Evolutionary conservation across 53 echinoderm and acorn worm species (phyloP).

Genomic region (Echinarachnius parma): DNA sequence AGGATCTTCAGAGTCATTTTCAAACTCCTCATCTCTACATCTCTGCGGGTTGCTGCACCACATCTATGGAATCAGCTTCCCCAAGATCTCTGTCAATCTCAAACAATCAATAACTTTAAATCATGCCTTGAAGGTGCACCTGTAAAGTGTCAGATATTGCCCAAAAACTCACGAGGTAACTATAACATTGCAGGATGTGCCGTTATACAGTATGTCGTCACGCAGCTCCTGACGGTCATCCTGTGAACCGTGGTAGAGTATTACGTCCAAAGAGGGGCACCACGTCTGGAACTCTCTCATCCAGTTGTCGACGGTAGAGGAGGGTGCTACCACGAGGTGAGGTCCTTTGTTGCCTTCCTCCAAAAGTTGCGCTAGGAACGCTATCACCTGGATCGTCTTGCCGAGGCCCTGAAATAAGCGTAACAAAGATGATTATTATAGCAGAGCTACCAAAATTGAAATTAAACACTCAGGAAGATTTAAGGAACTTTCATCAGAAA

Average conservation of each 20-base stretch:
- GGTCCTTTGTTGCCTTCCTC: constrained; percentile 79
- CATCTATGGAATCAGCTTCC: too few species aligned
- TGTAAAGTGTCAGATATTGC: too few species aligned
- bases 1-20: too few species aligned
- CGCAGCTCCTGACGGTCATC: constrained; percentile 66
- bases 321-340: constrained; percentile 87
- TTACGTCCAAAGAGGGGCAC: constrained; percentile 81
- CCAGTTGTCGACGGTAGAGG: constrained; percentile 95
- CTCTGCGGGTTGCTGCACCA: too few species aligned
- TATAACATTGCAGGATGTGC: constrained; percentile 69
- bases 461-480: too few species aligned
- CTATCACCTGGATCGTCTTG: constrained; percentile 90
- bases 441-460: not conserved
- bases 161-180: constrained; percentile 96
- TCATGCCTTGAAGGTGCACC: too few species aligned
- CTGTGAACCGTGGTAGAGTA: constrained; percentile 62
- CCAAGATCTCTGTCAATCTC: too few species aligned
- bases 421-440: not conserved
- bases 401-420: constrained; percentile 77
- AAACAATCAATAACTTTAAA: too few species aligned
- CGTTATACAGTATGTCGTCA: constrained; percentile 50
- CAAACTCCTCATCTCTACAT: too few species aligned
- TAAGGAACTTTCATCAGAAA: too few species aligned
- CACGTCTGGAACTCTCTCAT: constrained; percentile 77
- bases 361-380: constrained; percentile 80